phyloP scores from a whole-genome alignment of 2,113 vertebrate genomes.

The Fukomys damarensis region DNA sequence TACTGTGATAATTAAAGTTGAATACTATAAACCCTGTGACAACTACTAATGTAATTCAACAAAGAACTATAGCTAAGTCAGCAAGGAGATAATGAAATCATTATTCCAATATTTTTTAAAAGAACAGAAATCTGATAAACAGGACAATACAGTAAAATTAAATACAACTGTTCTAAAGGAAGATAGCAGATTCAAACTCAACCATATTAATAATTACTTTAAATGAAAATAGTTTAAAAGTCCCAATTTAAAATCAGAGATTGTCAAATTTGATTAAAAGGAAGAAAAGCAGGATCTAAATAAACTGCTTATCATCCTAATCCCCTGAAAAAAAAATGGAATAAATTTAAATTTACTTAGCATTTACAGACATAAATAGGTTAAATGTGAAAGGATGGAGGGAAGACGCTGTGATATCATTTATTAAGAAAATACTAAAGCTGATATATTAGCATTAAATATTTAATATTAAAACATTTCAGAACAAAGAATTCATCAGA shows the following conservation, averaged over 20 bases:
- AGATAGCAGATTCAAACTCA: neutral
- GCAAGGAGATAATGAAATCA: neutral
- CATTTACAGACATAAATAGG: neutral
- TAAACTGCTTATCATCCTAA: neutral
- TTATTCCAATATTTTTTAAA: neutral
- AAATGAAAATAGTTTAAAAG: neutral
- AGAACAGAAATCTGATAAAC: neutral
- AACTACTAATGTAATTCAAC: neutral
- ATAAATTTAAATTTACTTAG: neutral
- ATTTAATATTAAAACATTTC: neutral
- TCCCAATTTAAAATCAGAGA: neutral
- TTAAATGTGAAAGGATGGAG: neutral
- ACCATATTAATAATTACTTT: neutral
- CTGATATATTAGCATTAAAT: neutral
- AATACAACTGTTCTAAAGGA: neutral
- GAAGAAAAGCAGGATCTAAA: neutral
- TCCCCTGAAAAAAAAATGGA: neutral
- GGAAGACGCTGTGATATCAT: neutral
- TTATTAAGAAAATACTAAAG: neutral
- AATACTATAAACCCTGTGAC: neutral
- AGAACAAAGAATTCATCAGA: neutral
- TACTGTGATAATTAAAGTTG: neutral
- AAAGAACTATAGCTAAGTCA: neutral
- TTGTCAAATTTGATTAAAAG: neutral
- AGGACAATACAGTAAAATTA: neutral